Evolutionary conservation across 2,113 vertebrate species (phyloP).

Genomic region (Trogon melanurus): DNA sequence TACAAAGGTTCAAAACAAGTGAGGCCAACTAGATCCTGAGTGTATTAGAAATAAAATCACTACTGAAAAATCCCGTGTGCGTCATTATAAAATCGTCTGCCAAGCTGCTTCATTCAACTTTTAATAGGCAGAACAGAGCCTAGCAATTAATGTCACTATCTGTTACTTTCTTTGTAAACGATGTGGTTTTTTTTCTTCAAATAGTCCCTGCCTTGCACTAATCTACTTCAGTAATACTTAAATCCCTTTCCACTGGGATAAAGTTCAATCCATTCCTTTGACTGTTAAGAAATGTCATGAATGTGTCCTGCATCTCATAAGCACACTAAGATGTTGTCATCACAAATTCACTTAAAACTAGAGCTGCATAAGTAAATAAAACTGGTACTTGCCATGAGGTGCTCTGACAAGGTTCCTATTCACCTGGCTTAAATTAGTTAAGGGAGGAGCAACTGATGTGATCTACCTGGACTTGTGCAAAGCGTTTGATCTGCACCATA

Average conservation of each 20-base stretch:
- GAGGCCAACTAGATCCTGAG: neutral
- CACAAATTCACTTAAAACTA: neutral
- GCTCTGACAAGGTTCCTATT: neutral
- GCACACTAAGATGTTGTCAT: neutral
- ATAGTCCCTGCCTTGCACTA: neutral
- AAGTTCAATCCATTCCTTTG: neutral
- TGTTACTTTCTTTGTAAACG: constrained; percentile 20
- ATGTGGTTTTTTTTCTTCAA: neutral
- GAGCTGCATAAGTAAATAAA: neutral
- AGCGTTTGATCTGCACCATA: neutral
- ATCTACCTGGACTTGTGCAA: neutral
- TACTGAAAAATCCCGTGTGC: neutral
- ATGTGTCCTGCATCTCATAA: neutral
- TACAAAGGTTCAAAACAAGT: neutral
- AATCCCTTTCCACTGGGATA: neutral
- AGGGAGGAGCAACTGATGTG: neutral
- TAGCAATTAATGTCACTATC: constrained; percentile 30
- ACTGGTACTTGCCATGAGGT: neutral
- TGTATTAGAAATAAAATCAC: neutral
- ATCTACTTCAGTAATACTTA: neutral
- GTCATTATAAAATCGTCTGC: neutral
- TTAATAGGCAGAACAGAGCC: constrained; percentile 19
- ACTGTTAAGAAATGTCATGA: neutral
- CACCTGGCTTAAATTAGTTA: neutral
- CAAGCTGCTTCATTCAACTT: constrained; percentile 16